Evolutionary conservation across 2,113 vertebrate species (phyloP).

Genomic region (Rhea americana): DNA sequence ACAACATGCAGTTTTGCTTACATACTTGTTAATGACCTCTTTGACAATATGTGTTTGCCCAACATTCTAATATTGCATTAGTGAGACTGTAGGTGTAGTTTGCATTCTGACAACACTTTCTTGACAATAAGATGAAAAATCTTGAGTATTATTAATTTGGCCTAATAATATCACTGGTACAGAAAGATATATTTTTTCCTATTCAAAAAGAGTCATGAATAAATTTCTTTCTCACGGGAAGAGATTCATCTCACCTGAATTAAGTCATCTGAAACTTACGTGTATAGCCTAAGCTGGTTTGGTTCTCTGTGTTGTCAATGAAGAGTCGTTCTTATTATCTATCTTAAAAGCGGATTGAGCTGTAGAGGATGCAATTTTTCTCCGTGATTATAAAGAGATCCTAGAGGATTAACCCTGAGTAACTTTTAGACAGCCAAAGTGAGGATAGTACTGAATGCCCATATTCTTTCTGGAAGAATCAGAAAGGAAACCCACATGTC

Average conservation of each 20-base stretch:
- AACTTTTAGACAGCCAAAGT: background rate
- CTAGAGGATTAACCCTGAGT: background rate
- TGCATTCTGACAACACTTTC: background rate
- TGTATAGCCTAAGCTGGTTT: background rate
- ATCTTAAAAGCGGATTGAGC: background rate
- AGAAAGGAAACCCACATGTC: background rate
- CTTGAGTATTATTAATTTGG: background rate
- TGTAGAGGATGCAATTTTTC: background rate
- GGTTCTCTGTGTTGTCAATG: background rate
- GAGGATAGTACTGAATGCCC: background rate
- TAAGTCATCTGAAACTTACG: background rate
- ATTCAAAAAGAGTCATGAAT: background rate
- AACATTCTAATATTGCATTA: background rate
- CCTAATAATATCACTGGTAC: background rate
- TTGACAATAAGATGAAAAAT: background rate
- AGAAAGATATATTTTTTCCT: background rate
- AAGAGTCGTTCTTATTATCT: background rate
- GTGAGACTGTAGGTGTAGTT: fast-evolving
- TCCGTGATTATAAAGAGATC: background rate
- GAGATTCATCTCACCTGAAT: background rate
- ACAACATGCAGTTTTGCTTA: background rate
- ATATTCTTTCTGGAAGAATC: background rate
- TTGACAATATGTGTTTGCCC: background rate
- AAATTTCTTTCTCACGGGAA: background rate
- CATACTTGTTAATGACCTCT: background rate